Evolutionary conservation across 1,140 invertebrate species (phyloP), one percentile per base, ranked within the genome.

Genomic region (Platyura marginata): DNA sequence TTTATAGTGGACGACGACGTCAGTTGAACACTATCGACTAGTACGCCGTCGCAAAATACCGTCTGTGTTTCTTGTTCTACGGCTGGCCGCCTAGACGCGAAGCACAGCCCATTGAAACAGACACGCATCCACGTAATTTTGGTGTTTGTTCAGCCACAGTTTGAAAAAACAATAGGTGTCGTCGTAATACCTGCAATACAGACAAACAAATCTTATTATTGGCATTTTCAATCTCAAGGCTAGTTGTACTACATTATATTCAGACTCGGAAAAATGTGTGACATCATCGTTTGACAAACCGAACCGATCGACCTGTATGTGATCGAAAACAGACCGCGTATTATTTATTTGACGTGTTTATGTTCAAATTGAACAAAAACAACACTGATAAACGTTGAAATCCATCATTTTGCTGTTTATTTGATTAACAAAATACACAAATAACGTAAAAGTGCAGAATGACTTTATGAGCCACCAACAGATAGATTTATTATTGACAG

Each of bases 101-200:
- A 85, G 76, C 81, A 85, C 68, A 85, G 69, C 67, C 68, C 72
- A 65, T 83, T 79, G 67, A 84, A 83, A 66, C 81, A 85, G 69
- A 85, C 77, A 71, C 81, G 80, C 81, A 85, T 84, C 75, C 73
- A 79, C 72, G 71, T 71, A 72, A 72, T 57, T 69, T 61, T 55
- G 50, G 16, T 9, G 21, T n/a, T n/a, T n/a, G n/a, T n/a, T n/a
- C n/a, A n/a, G n/a, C n/a, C n/a, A n/a, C n/a, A n/a, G n/a, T n/a
- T n/a, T n/a, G n/a, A n/a, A n/a, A n/a, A n/a, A n/a, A n/a, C n/a
- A n/a, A n/a, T n/a, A n/a, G n/a, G n/a, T n/a, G n/a, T n/a, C n/a
- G n/a, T 13, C 10, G 21, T 13, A 22, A 40, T 15, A 21, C 20
- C 21, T 40, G 20, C 13, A 40, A 40, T 8, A n/a, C n/a, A n/a